phyloP scores from a whole-genome alignment of 2,113 vertebrate genomes.

The Desmodus rotundus region DNA sequence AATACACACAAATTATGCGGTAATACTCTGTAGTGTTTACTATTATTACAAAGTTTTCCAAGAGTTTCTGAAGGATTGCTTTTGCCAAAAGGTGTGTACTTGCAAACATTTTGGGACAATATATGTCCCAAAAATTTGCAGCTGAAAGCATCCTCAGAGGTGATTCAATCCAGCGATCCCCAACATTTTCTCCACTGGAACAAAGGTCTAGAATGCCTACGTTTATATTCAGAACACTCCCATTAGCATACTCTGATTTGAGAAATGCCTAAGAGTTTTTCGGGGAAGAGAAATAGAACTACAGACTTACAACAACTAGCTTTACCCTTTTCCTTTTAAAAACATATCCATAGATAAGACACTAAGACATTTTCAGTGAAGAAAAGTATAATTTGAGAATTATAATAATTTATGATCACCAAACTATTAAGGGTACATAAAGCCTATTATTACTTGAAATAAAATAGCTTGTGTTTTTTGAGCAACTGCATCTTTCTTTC shows the following conservation, averaged over 20 bases:
- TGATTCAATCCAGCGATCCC: not conserved
- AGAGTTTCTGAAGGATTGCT: not conserved
- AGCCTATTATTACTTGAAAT: not conserved
- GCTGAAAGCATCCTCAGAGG: not conserved
- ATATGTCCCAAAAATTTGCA: not conserved
- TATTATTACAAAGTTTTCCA: not conserved
- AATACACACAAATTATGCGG: not conserved
- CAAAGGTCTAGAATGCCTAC: not conserved
- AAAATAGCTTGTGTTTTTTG: not conserved
- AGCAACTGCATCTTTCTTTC: not conserved
- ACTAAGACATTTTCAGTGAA: not conserved
- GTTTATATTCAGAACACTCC: not conserved
- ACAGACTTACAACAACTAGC: not conserved
- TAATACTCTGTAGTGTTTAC: not conserved
- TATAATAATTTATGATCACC: not conserved
- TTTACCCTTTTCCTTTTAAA: slow-evolving; percentile 4
- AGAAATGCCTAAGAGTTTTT: not conserved
- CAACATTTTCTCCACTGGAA: not conserved
- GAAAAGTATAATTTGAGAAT: not conserved
- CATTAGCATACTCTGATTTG: not conserved
- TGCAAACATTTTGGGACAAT: not conserved
- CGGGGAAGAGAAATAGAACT: not conserved
- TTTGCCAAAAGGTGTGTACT: not conserved
- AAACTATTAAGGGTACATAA: not conserved
- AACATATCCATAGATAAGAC: not conserved